Percentiles rank a stretch among this genome's conserved stretches.
These are phyloP conservation scores for Sebastes aleutianus DNA, from an alignment of 2,797 vertebrate genomes.

Conservation along the genomic window DNA sequence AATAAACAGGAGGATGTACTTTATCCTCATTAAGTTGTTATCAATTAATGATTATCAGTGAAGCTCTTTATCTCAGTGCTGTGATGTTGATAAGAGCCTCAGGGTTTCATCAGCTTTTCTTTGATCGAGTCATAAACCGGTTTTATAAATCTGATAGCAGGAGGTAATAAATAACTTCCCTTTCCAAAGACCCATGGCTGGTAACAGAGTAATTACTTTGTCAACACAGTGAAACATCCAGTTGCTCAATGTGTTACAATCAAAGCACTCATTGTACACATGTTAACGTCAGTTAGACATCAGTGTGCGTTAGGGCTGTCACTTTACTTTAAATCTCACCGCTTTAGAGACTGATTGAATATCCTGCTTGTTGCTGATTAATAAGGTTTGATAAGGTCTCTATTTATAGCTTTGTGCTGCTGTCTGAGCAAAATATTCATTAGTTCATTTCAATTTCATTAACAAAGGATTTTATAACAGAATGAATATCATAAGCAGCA, in stretches of 20 bases:
- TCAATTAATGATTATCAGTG: slow-evolving; percentile 17
- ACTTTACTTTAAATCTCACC: not conserved
- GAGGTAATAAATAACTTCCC: slow-evolving; percentile 44
- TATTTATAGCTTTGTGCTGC: not conserved
- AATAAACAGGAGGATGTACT: slow-evolving; percentile 1
- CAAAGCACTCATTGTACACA: not conserved
- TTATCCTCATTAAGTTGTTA: slow-evolving; percentile 13
- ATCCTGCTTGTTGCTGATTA: not conserved
- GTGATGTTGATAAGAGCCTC: slow-evolving; percentile 9
- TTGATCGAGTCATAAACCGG: not conserved
- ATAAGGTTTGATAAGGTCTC: not conserved
- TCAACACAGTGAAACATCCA: slow-evolving; percentile 14
- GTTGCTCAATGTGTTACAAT: slow-evolving; percentile 31
- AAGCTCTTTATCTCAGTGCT: not conserved
- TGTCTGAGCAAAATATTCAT: not conserved
- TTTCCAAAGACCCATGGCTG: slow-evolving; percentile 41
- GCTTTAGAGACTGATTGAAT: not conserved
- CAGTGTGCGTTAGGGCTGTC: not conserved
- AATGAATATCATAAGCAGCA: not conserved
- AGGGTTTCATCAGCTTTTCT: not conserved
- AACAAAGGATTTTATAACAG: not conserved
- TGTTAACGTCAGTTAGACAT: slow-evolving; percentile 19
- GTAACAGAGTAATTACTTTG: slow-evolving; percentile 34
- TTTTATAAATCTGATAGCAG: slow-evolving; percentile 26
- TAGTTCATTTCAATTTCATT: not conserved